A percentile compares a stretch with the other conserved stretches of the same genome.
phyloP scores from a whole-genome alignment of 2,113 vertebrate genomes.

The Uria aalge region DNA sequence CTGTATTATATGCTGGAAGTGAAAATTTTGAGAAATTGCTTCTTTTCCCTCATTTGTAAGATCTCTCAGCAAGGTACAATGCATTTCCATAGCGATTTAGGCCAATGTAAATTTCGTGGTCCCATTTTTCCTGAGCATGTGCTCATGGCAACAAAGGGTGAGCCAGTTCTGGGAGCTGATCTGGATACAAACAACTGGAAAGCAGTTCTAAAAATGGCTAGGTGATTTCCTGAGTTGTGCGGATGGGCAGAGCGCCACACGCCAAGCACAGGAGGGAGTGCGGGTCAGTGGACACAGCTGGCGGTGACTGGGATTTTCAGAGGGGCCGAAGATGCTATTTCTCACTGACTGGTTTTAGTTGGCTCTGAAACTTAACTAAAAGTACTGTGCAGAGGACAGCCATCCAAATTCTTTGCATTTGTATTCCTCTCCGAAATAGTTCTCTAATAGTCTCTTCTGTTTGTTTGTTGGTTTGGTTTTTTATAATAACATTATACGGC shows the following conservation, averaged over 20 bases:
- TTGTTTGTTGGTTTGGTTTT: neutral
- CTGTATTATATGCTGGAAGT: neutral
- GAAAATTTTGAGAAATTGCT: neutral
- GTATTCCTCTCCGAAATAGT: neutral
- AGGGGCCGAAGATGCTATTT: neutral
- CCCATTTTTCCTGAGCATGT: neutral
- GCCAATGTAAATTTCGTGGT: accelerated
- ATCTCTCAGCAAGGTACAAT: neutral
- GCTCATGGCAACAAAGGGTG: neutral
- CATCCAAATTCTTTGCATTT: neutral
- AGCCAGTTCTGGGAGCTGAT: neutral
- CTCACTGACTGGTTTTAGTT: neutral
- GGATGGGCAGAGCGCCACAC: neutral
- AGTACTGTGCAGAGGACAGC: neutral
- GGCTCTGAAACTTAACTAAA: neutral
- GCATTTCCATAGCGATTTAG: neutral
- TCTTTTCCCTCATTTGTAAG: neutral
- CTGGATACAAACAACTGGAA: neutral
- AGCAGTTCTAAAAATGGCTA: neutral
- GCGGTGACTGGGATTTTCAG: neutral
- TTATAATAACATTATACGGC: neutral
- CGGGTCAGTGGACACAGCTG: accelerated
- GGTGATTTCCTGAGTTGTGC: neutral
- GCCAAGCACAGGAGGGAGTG: neutral
- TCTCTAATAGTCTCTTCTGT: neutral